Conservation (phyloP, 2,888 invertebrate genomes). For the Dysmachus trigonus region DNA sequence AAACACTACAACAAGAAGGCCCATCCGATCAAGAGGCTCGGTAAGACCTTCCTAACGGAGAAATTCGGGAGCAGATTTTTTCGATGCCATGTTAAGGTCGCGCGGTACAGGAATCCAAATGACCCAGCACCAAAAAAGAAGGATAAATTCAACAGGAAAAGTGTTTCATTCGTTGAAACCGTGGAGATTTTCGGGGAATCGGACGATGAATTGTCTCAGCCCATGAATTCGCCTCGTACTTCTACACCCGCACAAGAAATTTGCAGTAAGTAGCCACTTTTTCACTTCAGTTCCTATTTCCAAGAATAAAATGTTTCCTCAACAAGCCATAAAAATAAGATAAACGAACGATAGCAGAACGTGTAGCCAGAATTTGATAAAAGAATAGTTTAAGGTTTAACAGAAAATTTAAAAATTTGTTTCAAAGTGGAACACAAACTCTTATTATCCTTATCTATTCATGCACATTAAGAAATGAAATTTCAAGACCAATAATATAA, state of each 20-base stretch:
- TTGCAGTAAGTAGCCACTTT: not conserved
- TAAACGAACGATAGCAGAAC: too few species aligned
- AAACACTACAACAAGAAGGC: not conserved
- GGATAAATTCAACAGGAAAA: conserved; percentile 46
- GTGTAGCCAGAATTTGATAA: too few species aligned
- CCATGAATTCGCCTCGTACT: not conserved
- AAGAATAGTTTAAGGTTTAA: too few species aligned
- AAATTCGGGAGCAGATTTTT: conserved; percentile 50
- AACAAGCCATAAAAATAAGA: too few species aligned
- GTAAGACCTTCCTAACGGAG: conserved; percentile 6
- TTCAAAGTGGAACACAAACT: too few species aligned
- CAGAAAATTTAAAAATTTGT: too few species aligned
- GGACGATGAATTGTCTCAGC: conserved; percentile 36
- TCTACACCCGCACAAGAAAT: not conserved
- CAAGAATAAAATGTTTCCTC: too few species aligned
- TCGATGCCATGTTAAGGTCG: conserved; percentile 51
- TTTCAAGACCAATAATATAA: too few species aligned
- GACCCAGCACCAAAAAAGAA: conserved; percentile 38
- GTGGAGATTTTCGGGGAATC: conserved; percentile 53
- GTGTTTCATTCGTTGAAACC: conserved; percentile 52
- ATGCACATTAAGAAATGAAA: too few species aligned
- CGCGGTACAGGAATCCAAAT: conserved; percentile 5
- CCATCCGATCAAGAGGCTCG: not conserved
- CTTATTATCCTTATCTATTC: too few species aligned
- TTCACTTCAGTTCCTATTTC: not conserved